Conservation (phyloP, 2,797 vertebrate species). For the Toxotes lorentzi region DNA sequence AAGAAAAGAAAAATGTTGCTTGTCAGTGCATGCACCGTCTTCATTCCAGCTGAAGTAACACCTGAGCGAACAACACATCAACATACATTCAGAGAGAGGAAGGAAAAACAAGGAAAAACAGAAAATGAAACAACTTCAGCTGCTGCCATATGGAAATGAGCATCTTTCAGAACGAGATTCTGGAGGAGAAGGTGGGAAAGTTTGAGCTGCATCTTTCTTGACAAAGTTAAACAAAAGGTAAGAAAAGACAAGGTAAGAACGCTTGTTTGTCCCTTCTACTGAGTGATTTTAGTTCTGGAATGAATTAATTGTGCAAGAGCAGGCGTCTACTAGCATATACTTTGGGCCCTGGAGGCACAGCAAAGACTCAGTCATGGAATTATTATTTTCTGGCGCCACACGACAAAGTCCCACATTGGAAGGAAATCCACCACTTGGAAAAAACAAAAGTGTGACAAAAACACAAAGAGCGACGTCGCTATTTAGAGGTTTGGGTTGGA, state of each 20-base stretch:
- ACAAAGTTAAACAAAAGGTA: conserved; percentile 54
- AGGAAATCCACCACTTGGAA: conserved; percentile 48
- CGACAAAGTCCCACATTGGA: conserved; percentile 39
- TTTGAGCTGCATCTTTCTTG: conserved; percentile 36
- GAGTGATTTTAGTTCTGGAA: conserved; percentile 45
- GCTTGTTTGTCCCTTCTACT: conserved; percentile 5
- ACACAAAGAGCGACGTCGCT: conserved; percentile 56
- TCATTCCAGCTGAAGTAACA: conserved; percentile 31
- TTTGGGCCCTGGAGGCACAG: conserved; percentile 48
- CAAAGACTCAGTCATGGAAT: conserved; percentile 59
- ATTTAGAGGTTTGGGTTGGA: conserved; percentile 59
- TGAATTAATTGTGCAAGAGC: conserved; percentile 52
- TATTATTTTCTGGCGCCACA: conserved; percentile 56
- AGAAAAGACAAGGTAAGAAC: conserved; percentile 23
- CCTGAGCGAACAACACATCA: conserved; percentile 19
- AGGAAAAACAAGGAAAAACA: conserved; percentile 7
- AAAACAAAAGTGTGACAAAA: conserved; percentile 56
- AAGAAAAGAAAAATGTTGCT: conserved; percentile 19
- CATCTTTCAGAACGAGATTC: conserved; percentile 39
- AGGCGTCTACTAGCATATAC: conserved; percentile 17
- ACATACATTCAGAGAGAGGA: conserved; percentile 19
- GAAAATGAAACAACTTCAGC: conserved; percentile 28
- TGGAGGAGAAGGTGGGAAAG: conserved; percentile 29
- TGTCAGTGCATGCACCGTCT: conserved; percentile 33
- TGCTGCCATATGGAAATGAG: conserved; percentile 45